A percentile compares a stretch with the other conserved stretches of the same genome.
These are phyloP conservation scores for Nephrotoma guestfalica DNA, from an alignment of 2,888 invertebrate genomes.

Conservation along the genomic window DNA sequence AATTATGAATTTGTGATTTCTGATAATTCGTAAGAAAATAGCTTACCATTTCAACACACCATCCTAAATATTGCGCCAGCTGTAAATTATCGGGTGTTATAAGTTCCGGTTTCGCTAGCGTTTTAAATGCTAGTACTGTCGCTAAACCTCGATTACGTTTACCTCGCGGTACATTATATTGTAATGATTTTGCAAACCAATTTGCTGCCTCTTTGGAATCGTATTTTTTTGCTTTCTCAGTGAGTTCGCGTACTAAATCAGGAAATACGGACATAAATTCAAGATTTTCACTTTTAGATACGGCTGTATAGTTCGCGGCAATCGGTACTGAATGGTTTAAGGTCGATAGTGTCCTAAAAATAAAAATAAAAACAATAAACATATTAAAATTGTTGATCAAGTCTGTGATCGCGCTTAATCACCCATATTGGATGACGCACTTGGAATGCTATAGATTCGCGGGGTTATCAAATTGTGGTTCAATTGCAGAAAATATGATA, in stretches of 20 bases:
- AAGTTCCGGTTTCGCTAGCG: constrained; percentile 48
- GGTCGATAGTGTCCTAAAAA: constrained; percentile 25
- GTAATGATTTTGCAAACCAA: constrained; percentile 69
- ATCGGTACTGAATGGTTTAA: constrained; percentile 27
- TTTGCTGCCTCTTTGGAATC: constrained; percentile 68
- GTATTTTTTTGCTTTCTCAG: constrained; percentile 56
- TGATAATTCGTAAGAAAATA: background rate
- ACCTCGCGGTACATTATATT: constrained; percentile 85
- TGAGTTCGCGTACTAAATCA: constrained; percentile 70
- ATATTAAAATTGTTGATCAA: background rate
- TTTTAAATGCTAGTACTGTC: constrained; percentile 59
- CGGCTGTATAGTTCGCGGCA: constrained; percentile 45
- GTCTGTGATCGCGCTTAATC: background rate
- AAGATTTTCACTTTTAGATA: constrained; percentile 68
- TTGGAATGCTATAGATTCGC: background rate
- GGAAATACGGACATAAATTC: constrained; percentile 83
- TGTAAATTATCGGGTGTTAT: constrained; percentile 63
- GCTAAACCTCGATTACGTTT: constrained; percentile 71
- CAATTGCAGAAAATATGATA: background rate
- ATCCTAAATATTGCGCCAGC: constrained; percentile 73
- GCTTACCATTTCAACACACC: constrained; percentile 90
- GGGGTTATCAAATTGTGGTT: background rate
- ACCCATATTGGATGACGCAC: background rate
- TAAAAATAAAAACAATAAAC: constrained; percentile 8
- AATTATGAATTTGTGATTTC: background rate